Percentiles rank a stretch among this genome's conserved stretches.
These are phyloP conservation scores for Anabacerthia variegaticeps DNA, from an alignment of 2,797 vertebrate species.

Conservation along the genomic window DNA sequence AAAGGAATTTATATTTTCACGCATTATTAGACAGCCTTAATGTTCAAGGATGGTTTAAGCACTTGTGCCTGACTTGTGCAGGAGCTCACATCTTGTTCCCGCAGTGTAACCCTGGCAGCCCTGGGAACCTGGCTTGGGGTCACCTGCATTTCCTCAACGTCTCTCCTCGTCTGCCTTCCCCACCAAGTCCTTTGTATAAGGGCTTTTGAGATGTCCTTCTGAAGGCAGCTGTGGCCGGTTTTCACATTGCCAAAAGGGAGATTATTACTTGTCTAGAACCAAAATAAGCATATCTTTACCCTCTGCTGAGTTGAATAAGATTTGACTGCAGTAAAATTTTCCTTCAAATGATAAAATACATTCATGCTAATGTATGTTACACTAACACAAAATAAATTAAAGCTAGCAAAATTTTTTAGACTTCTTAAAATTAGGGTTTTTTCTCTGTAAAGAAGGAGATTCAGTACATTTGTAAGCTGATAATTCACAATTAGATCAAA, in stretches of 20 bases:
- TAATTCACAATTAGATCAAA: not conserved
- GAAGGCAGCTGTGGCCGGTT: not conserved
- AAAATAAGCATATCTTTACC: not conserved
- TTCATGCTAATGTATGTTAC: not conserved
- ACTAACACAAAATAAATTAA: not conserved
- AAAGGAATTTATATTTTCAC: not conserved
- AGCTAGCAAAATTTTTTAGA: not conserved
- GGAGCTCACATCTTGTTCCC: not conserved
- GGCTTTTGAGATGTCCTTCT: fast-evolving
- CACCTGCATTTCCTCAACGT: not conserved
- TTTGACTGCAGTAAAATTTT: not conserved
- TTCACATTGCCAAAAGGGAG: not conserved
- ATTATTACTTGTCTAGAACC: not conserved
- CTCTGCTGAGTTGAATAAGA: not conserved
- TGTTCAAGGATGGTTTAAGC: not conserved
- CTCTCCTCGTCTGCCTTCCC: not conserved
- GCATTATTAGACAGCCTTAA: not conserved
- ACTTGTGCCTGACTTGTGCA: not conserved
- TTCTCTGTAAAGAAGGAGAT: not conserved
- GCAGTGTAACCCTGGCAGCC: not conserved
- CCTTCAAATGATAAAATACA: not conserved
- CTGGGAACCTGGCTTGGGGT: not conserved
- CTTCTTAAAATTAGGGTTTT: not conserved
- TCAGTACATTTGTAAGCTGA: not conserved
- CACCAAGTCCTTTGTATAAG: fast-evolving